These are phyloP conservation scores for Amphilophus citrinellus DNA, from an alignment of 2,113 vertebrate species.

Conservation along the genomic window DNA sequence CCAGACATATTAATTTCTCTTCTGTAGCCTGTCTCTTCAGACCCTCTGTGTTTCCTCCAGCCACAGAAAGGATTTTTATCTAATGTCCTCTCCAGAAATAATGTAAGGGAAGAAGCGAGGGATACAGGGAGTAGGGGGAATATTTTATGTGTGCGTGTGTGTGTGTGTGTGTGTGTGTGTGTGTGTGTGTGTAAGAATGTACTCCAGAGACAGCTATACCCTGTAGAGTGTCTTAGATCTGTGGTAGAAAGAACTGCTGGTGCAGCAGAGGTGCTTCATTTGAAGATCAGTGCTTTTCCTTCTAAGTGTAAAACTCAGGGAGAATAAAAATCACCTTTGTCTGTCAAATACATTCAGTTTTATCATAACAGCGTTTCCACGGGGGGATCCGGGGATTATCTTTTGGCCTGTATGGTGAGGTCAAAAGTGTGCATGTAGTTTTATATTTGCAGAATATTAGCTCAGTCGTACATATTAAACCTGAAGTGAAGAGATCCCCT, in stretches of 20 bases:
- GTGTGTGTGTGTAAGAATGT: neutral
- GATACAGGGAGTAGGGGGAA: neutral
- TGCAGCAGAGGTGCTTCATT: slow-evolving; percentile 23
- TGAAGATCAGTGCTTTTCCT: slow-evolving; percentile 30
- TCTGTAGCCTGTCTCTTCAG: slow-evolving; percentile 28
- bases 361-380: neutral
- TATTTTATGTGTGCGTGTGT: neutral
- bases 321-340: slow-evolving; percentile 37
- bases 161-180: neutral
- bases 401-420: neutral
- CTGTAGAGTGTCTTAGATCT: slow-evolving; percentile 41
- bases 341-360: slow-evolving; percentile 3
- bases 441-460: neutral
- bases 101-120: neutral
- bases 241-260: slow-evolving; percentile 13
- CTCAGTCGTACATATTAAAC: neutral
- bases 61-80: slow-evolving; percentile 47
- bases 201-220: slow-evolving; percentile 42
- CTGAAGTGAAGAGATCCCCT: neutral
- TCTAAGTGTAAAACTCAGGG: neutral
- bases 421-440: neutral
- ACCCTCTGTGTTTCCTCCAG: slow-evolving; percentile 29
- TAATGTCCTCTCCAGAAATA: slow-evolving; percentile 40
- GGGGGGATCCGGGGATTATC: neutral
- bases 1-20: slow-evolving; percentile 31